These are phyloP conservation scores for Bombus polaris DNA, from an alignment of 1,140 invertebrate genomes.

Conservation along the genomic window DNA sequence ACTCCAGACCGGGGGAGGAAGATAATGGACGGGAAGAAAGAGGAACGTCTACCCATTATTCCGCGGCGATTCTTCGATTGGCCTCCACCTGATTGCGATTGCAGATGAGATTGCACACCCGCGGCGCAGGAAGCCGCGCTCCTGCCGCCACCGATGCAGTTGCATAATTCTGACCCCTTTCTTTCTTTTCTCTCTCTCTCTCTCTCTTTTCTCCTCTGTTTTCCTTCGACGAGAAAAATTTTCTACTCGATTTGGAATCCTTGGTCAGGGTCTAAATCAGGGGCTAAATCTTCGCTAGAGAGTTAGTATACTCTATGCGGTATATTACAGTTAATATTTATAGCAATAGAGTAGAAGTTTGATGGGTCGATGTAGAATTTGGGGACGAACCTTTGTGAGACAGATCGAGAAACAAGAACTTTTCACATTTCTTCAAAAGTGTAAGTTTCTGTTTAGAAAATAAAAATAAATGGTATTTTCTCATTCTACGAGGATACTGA, in stretches of 20 bases:
- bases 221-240: not conserved
- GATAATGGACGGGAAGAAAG: conserved; percentile 61
- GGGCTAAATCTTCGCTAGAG: too few relatives aligned
- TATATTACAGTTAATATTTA: too few relatives aligned
- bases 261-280: too few relatives aligned
- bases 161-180: conserved; percentile 59
- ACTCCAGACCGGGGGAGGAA: conserved; percentile 45
- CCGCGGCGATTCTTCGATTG: conserved; percentile 64
- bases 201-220: not conserved
- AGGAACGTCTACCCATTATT: conserved; percentile 64
- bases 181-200: not conserved
- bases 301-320: too few relatives aligned
- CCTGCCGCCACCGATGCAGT: conserved; percentile 29
- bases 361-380: too few relatives aligned
- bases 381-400: too few relatives aligned
- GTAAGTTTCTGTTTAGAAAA: too few relatives aligned
- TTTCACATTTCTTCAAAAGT: too few relatives aligned
- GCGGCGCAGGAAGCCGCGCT: conserved; percentile 52
- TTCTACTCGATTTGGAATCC: not conserved
- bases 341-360: too few relatives aligned
- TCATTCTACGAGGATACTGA: too few relatives aligned
- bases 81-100: conserved; percentile 66
- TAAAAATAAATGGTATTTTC: too few relatives aligned
- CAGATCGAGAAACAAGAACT: too few relatives aligned
- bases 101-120: conserved; percentile 67